A percentile compares a stretch with the other conserved stretches of the same genome.
phyloP scores from a whole-genome alignment of 1,140 invertebrate genomes.

The Zaprionus inermis region DNA sequence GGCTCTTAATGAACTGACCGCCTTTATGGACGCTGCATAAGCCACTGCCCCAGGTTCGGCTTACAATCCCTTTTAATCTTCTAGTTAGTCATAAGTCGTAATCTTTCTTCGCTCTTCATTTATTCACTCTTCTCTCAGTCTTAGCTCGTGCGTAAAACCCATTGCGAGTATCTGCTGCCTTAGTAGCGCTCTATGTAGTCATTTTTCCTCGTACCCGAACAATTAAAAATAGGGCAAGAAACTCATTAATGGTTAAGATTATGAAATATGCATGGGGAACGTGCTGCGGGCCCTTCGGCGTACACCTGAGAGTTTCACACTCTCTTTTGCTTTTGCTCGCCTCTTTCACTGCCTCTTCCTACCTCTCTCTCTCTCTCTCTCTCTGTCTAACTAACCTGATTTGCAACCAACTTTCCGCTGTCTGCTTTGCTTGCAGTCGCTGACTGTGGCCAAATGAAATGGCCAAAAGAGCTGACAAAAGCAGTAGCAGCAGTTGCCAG shows the following conservation, averaged over 20 bases:
- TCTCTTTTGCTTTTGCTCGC: not conserved
- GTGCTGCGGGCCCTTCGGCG: constrained; percentile 22
- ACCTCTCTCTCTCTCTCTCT: not conserved
- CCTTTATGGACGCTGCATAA: not conserved
- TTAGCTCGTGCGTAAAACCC: constrained; percentile 46
- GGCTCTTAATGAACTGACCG: not conserved
- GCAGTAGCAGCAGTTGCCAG: constrained; percentile 34
- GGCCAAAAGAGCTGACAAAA: constrained; percentile 43
- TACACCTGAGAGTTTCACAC: not conserved
- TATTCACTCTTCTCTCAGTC: not conserved
- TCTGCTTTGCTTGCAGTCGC: constrained; percentile 20
- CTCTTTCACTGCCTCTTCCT: not conserved
- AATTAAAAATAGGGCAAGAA: constrained; percentile 74
- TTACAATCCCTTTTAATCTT: constrained; percentile 1
- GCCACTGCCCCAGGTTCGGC: not conserved
- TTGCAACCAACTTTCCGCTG: constrained; percentile 35
- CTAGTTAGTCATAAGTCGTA: constrained; percentile 1
- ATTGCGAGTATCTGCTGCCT: constrained; percentile 35
- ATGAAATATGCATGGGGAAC: constrained; percentile 60
- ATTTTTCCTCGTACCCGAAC: constrained; percentile 55
- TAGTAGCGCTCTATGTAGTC: constrained; percentile 52
- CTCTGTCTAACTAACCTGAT: constrained; percentile 40
- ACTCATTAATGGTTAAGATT: constrained; percentile 71
- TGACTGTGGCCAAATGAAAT: not conserved
- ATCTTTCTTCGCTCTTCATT: not conserved